Evolutionary conservation across 2,797 vertebrate genomes (phyloP), one percentile per base, ranked within the genome.

Genomic region (Siniperca scherzeri): DNA sequence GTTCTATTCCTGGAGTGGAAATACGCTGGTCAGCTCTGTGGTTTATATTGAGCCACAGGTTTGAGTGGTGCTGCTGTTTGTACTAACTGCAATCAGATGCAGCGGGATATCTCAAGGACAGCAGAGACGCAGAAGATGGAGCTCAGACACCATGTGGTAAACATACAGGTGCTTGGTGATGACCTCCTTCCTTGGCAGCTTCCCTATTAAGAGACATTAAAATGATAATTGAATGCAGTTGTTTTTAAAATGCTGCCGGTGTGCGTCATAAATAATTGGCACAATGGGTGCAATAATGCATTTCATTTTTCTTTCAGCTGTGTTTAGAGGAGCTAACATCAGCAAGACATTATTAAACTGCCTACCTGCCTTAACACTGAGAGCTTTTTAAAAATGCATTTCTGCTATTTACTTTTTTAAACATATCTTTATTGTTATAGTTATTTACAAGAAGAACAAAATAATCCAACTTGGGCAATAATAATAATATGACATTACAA

Each of bases 1-100:
- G 22, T 77, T 92, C 94, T 95, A 93, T 94, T 94, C 76, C 79
- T 86, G 89, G 91, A 91, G 85, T 87, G 90, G 91, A 93, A 91
- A 90, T 78, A 53, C 16, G 52, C 70, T 2, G 60, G 89, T 91
- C 90, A 88, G 87, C 88, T 76, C 84, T 57, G 70, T 61, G 89
- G 90, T 89, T 90, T 91, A 89, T 92, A 87, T 83, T 53, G 81
- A 89, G 89, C 77, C 74, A 73, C 86, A 82, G 74, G 87, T 92
- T 82, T 74, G 61, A 89, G 80, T n/a, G 7, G 21, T 44, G 78
- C 83, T 33, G 83, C 76, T 86, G 79, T 71, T 82, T 70, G 65
- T 83, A 77, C 73, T 75, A 66, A 79, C 60, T 76, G 74, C 80
- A 72, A 75, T 83, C 81, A 81, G 84, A 89, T 76, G 82, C 84